A percentile compares a stretch with the other conserved stretches of the same genome.
phyloP scores from a whole-genome alignment of 1,140 invertebrate genomes.

The Dreissena polymorpha region DNA sequence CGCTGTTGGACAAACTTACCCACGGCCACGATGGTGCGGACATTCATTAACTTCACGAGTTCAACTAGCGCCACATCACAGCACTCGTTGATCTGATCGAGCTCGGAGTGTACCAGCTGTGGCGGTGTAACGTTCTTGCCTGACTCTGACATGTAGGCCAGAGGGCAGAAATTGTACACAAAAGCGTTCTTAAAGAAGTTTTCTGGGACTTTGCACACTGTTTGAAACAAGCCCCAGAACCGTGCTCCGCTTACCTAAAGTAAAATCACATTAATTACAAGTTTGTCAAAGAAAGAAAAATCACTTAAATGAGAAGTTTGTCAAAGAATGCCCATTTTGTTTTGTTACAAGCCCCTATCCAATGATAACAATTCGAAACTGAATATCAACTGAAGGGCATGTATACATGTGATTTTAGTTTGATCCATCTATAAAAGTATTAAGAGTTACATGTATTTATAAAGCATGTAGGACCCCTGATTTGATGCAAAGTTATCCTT shows the following conservation, averaged over 20 bases:
- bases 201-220: constrained; percentile 87
- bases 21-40: constrained; percentile 88
- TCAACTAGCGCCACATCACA: constrained; percentile 86
- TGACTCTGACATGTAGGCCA: constrained; percentile 89
- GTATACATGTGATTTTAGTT: no score
- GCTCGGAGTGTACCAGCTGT: constrained; percentile 83
- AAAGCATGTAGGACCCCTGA: no score
- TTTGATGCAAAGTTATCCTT: no score
- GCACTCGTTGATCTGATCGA: constrained; percentile 76
- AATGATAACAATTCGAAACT: no score
- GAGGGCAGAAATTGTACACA: constrained; percentile 94
- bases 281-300: no score
- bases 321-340: no score
- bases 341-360: no score
- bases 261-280: no score
- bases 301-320: no score
- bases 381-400: no score
- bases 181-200: constrained; percentile 90
- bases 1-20: constrained; percentile 90
- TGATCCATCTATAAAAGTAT: no score
- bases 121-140: constrained; percentile 93
- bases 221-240: constrained; percentile 90
- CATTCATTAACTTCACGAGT: constrained; percentile 85
- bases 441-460: no score
- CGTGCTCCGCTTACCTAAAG: constrained; percentile 87